phyloP scores from a whole-genome alignment of 37 sponge, comb jelly and placozoan genomes.

The Haliclona indistincta region DNA sequence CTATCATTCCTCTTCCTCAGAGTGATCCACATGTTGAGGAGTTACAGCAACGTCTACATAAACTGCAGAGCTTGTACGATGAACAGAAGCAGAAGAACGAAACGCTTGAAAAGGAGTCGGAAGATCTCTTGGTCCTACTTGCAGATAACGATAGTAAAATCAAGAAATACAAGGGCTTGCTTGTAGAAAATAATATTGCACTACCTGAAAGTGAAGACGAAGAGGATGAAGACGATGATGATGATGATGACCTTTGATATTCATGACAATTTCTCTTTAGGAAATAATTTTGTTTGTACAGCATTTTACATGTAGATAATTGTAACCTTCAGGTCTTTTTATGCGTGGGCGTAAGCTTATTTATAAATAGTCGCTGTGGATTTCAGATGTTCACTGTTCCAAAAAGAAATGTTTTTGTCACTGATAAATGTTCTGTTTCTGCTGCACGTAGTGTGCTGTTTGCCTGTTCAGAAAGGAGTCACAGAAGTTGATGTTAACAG shows the following conservation, averaged over 20 bases:
- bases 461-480: no score
- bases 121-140: constrained; percentile 86
- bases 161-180: constrained; percentile 51
- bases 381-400: no score
- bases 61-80: neutral
- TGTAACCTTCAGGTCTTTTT: no score
- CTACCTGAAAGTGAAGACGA: constrained; percentile 50
- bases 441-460: no score
- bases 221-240: constrained; percentile 48
- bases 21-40: neutral
- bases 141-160: constrained; percentile 70
- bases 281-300: no score
- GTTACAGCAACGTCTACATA: neutral
- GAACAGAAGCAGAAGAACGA: constrained; percentile 15
- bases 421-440: no score
- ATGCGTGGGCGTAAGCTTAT: no score
- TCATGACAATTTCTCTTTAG: neutral
- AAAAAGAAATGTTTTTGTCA: no score
- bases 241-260: constrained; percentile 57
- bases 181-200: constrained; percentile 45
- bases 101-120: constrained; percentile 74
- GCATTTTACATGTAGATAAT: no score
- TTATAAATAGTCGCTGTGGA: no score
- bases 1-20: neutral
- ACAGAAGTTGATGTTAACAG: no score